Evolutionary conservation across 2,888 invertebrate genomes (phyloP).

Genomic region (Anoplius nigerrimus): DNA sequence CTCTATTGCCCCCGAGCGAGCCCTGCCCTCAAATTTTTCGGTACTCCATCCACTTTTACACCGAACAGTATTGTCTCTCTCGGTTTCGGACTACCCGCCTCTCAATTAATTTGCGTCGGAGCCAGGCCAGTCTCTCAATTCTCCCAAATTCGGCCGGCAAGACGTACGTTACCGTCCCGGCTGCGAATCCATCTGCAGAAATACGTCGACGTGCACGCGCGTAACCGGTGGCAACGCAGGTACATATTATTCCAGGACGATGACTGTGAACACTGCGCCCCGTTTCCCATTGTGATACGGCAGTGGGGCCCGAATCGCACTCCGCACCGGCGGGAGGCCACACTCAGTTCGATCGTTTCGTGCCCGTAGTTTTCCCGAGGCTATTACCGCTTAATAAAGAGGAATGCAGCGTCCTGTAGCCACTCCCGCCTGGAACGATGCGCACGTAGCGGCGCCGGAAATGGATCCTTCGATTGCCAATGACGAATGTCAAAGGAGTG

Average conservation of each 20-base stretch:
- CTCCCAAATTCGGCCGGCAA: conserved; percentile 31
- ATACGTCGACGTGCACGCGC: conserved; percentile 18
- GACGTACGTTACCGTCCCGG: conserved; percentile 13
- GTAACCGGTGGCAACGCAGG: neutral
- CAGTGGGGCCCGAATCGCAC: conserved; percentile 17
- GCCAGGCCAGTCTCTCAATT: conserved; percentile 33
- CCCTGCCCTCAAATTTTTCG: no score
- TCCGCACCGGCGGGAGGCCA: conserved; percentile 22
- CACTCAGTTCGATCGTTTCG: conserved; percentile 6
- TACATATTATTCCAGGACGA: conserved; percentile 21
- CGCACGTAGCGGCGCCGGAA: no score
- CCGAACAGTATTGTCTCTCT: no score
- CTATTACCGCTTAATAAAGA: conserved; percentile 5
- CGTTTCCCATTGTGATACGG: conserved; percentile 13
- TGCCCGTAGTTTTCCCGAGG: conserved; percentile 22
- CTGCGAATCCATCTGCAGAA: neutral
- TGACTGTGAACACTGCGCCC: conserved; percentile 21
- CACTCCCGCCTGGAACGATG: no score
- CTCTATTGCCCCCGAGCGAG: no score
- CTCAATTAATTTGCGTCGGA: no score
- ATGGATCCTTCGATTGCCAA: no score
- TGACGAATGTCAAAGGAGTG: no score
- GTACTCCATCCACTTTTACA: no score
- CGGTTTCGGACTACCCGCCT: no score
- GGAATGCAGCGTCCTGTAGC: no score